These are phyloP conservation scores for Neuroscelio doddi DNA, from an alignment of 2,888 invertebrate genomes.

Conservation along the genomic window DNA sequence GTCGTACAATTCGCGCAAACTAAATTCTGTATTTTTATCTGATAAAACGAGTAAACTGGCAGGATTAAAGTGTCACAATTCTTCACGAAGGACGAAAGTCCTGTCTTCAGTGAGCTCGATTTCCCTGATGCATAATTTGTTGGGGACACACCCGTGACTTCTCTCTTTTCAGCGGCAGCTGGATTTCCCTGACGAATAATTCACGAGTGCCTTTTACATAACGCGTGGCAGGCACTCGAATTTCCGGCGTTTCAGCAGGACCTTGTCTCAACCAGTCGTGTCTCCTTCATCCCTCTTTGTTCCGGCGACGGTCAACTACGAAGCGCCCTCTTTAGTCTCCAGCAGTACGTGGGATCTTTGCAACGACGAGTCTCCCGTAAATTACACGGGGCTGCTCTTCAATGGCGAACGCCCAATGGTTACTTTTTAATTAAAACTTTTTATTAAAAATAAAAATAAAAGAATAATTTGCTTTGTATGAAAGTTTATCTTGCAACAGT, in stretches of 20 bases:
- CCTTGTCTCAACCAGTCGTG: constrained; percentile 20
- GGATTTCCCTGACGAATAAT: constrained; percentile 49
- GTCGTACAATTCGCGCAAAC: no score
- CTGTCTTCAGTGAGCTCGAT: constrained; percentile 38
- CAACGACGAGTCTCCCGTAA: constrained; percentile 22
- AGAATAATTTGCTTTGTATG: no score
- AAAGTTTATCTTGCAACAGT: constrained; percentile 1
- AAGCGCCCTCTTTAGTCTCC: constrained; percentile 7
- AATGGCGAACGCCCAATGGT: constrained; percentile 44
- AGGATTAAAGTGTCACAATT: constrained; percentile 31
- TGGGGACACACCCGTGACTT: constrained; percentile 27
- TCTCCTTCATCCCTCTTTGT: constrained; percentile 20
- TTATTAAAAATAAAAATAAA: no score
- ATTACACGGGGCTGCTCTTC: constrained; percentile 37
- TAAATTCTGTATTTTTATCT: no score
- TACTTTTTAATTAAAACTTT: constrained; percentile 62
- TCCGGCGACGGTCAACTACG: constrained; percentile 28
- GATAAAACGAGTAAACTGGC: neutral
- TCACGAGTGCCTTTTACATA: constrained; percentile 45
- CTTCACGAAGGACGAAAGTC: constrained; percentile 18
- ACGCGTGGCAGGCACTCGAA: constrained; percentile 37
- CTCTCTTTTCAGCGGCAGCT: constrained; percentile 32
- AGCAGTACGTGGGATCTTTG: constrained; percentile 16
- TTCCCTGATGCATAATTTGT: constrained; percentile 50
- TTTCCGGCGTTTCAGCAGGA: constrained; percentile 39